Conservation (phyloP, 64 coral and sea anemone genomes). For the Montipora efflorescens region DNA sequence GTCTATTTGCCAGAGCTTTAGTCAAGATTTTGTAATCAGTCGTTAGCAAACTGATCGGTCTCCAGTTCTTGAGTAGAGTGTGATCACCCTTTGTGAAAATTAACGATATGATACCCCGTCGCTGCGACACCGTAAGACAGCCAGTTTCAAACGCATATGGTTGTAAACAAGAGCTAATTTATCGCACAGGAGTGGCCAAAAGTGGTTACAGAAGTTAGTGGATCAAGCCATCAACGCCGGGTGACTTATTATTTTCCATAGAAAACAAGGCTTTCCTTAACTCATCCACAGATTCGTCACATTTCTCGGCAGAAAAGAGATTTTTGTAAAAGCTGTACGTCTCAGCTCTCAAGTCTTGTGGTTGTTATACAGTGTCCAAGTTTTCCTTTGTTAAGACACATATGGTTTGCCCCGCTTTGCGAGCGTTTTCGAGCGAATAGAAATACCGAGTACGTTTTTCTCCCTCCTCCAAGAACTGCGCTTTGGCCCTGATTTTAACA, state of each 20-base stretch:
- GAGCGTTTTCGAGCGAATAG: not conserved
- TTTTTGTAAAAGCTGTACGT: not conserved
- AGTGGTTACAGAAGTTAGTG: not conserved
- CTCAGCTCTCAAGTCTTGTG: not conserved
- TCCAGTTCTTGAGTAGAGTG: too few species aligned
- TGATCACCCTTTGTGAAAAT: too few species aligned
- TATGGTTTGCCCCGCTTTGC: conserved; percentile 10
- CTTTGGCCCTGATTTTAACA: too few species aligned
- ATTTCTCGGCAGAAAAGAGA: not conserved
- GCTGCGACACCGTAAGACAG: too few species aligned
- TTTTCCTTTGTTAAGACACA: not conserved
- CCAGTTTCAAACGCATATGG: too few species aligned
- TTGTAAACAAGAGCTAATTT: not conserved
- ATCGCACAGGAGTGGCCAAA: not conserved
- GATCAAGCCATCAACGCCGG: not conserved
- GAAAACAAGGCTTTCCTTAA: not conserved
- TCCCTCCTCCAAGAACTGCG: too few species aligned
- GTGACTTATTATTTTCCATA: not conserved
- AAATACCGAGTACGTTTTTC: not conserved
- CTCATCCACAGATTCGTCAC: not conserved
- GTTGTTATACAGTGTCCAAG: not conserved
- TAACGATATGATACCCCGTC: too few species aligned
- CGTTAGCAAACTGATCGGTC: too few species aligned
- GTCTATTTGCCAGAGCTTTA: too few species aligned
- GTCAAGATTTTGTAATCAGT: too few species aligned